A percentile compares a stretch with the other conserved stretches of the same genome.
These are phyloP conservation scores for Apis cerana DNA, from an alignment of 1,140 invertebrate species.

Conservation along the genomic window DNA sequence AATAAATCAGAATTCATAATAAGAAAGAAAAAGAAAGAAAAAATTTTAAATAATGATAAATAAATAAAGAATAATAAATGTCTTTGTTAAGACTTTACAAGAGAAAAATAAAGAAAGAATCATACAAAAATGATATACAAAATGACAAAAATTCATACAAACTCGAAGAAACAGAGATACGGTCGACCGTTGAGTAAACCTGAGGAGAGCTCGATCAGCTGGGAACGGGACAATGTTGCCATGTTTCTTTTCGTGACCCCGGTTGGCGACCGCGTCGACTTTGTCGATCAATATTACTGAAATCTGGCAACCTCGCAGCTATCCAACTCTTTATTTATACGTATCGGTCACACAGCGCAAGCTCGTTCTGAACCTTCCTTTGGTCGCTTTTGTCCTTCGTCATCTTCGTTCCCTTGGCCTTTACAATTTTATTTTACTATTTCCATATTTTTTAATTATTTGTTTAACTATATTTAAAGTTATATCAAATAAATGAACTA, in stretches of 20 bases:
- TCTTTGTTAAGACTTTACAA: conserved; percentile 44
- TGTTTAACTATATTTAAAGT: not conserved
- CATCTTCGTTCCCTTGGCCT: conserved; percentile 20
- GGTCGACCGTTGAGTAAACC: conserved; percentile 33
- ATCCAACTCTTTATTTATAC: conserved; percentile 67
- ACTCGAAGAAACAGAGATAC: conserved; percentile 3
- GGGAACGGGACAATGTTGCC: conserved; percentile 51
- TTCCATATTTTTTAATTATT: conserved; percentile 42
- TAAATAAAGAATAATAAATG: conserved; percentile 46
- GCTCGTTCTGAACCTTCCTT: conserved; percentile 41
- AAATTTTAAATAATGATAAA: not conserved
- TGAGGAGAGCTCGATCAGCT: conserved; percentile 59
- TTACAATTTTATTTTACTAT: not conserved
- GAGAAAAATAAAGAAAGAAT: conserved; percentile 1
- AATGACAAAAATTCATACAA: not conserved
- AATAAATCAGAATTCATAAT: conserved; percentile 6
- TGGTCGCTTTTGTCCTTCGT: conserved; percentile 45
- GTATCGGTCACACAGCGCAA: conserved; percentile 55
- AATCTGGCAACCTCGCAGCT: conserved; percentile 70
- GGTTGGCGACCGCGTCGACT: conserved; percentile 35
- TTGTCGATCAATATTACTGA: conserved; percentile 59
- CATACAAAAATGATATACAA: not conserved
- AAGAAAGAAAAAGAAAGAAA: conserved; percentile 50
- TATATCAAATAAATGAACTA: not conserved
- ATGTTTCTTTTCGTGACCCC: conserved; percentile 29